A percentile compares a stretch with the other conserved stretches of the same genome.
These are phyloP conservation scores for Choreutis nemorana DNA, from an alignment of 2,888 invertebrate species.

Conservation along the genomic window DNA sequence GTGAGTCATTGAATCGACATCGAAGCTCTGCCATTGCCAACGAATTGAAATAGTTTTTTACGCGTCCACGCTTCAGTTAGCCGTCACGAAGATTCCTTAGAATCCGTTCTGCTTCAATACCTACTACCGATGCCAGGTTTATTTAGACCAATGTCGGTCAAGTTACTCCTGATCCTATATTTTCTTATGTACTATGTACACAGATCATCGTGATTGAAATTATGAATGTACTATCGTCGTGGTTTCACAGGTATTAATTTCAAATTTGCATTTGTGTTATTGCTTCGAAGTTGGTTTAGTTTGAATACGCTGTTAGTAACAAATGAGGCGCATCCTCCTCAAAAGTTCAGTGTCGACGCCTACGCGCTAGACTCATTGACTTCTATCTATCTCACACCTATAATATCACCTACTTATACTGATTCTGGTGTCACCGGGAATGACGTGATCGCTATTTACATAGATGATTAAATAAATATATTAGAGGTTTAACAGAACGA, in stretches of 20 bases:
- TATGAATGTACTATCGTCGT: no score
- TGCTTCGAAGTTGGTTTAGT: no score
- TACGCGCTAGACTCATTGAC: constrained; percentile 39
- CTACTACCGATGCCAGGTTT: constrained; percentile 8
- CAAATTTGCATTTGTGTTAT: no score
- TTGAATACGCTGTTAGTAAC: constrained; percentile 26
- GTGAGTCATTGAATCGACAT: constrained; percentile 7
- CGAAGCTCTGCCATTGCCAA: constrained; percentile 1
- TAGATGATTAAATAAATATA: constrained; percentile 31
- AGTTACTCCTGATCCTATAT: no score
- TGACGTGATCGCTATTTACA: constrained; percentile 33
- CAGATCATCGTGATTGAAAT: no score
- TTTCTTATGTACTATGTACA: no score
- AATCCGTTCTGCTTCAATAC: constrained; percentile 32
- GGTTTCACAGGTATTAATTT: no score
- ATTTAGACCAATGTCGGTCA: constrained; percentile 29
- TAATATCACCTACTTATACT: no score
- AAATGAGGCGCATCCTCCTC: constrained; percentile 54
- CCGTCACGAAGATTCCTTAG: constrained; percentile 19
- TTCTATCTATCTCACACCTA: constrained; percentile 22
- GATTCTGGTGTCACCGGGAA: constrained; percentile 33
- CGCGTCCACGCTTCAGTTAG: constrained; percentile 20
- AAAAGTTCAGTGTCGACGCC: constrained; percentile 46
- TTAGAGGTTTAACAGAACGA: no score
- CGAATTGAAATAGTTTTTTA: constrained; percentile 1